Conservation (phyloP, 2,113 vertebrate genomes). For the Brachypodius melanocephalos region DNA sequence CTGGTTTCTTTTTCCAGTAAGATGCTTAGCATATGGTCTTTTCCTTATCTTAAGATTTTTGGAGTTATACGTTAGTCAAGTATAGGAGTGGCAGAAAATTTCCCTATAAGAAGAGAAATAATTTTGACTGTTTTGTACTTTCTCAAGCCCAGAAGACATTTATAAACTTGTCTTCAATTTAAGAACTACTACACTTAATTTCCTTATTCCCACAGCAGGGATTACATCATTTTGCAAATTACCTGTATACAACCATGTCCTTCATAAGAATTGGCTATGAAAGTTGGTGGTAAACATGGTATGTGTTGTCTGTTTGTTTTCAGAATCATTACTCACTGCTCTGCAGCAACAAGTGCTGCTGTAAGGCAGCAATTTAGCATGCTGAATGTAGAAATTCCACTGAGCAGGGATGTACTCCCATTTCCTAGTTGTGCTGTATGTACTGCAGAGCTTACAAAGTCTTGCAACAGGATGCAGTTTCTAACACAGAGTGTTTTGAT, state of each 20-base stretch:
- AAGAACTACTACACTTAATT: neutral
- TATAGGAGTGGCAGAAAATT: neutral
- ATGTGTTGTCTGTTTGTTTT: neutral
- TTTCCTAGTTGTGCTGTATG: neutral
- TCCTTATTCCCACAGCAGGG: neutral
- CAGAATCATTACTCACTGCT: neutral
- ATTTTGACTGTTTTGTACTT: neutral
- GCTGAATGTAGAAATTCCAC: neutral
- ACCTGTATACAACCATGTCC: neutral
- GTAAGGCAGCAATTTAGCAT: fast-evolving
- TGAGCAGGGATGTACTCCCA: neutral
- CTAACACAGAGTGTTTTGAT: neutral
- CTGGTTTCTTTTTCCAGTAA: neutral
- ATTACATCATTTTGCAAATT: neutral
- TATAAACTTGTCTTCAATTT: neutral
- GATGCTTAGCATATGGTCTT: neutral
- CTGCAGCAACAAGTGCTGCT: neutral
- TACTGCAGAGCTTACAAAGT: neutral
- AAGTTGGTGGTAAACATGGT: neutral
- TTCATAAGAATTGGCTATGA: neutral
- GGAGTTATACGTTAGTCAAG: neutral
- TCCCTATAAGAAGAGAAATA: neutral
- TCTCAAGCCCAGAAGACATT: neutral
- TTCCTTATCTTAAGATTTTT: neutral
- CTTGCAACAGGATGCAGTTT: neutral